A percentile compares a stretch with the other conserved stretches of the same genome.
Conservation (phyloP, 2,113 vertebrate species). For the Scatophagus argus region DNA sequence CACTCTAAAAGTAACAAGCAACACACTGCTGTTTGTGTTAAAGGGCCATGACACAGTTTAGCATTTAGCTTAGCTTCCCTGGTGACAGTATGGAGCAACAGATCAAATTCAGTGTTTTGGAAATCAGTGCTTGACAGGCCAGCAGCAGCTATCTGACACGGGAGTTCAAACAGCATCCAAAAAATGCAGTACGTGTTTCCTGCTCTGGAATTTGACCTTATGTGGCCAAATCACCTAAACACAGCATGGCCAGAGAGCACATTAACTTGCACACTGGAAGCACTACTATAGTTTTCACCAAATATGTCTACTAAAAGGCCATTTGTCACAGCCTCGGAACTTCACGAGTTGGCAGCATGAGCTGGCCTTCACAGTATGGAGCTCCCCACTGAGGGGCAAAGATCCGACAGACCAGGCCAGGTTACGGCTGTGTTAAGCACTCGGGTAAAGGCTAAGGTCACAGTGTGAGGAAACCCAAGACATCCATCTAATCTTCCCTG, state of each 20-base stretch:
- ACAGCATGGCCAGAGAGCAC: background rate
- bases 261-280: constrained; percentile 20
- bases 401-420: constrained; percentile 19
- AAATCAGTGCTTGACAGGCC: constrained; percentile 8
- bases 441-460: constrained; percentile 37
- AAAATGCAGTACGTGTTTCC: constrained; percentile 17
- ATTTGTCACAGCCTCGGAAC: constrained; percentile 15
- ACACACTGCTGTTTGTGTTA: too few relatives aligned
- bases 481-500: constrained; percentile 50
- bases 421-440: background rate
- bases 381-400: constrained; percentile 30
- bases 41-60: background rate
- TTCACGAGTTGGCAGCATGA: constrained; percentile 25
- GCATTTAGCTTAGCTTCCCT: background rate
- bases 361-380: constrained; percentile 3
- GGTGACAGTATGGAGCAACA: background rate
- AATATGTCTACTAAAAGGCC: constrained; percentile 9
- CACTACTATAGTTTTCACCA: background rate
- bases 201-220: constrained; percentile 46
- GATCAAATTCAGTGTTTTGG: background rate
- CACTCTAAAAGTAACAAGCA: too few relatives aligned
- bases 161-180: background rate
- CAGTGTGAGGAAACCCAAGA: constrained; percentile 36
- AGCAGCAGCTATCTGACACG: background rate
- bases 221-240: constrained; percentile 20